Conservation (phyloP, 2,888 invertebrate genomes). For the Nowickia ferox region DNA sequence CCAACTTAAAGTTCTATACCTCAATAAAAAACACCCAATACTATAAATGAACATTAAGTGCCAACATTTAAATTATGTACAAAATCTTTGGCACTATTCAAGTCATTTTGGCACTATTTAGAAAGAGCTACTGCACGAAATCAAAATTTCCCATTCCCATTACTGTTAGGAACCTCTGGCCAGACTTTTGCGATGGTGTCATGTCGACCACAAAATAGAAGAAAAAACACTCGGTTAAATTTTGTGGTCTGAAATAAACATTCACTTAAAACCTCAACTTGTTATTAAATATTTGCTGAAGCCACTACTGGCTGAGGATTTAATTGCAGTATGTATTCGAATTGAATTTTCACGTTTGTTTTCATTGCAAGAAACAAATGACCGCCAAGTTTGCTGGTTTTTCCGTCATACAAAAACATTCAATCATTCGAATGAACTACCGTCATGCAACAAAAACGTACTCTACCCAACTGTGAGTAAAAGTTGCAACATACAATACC, state of each 20-base stretch:
- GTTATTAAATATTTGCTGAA: slow-evolving; percentile 22
- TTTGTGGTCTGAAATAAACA: slow-evolving; percentile 55
- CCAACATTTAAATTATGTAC: too few relatives aligned
- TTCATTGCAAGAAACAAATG: slow-evolving; percentile 39
- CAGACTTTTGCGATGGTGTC: slow-evolving; percentile 5
- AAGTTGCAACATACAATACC: slow-evolving; percentile 58
- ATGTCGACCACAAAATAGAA: neutral
- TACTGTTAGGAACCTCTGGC: slow-evolving; percentile 13
- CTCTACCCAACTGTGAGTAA: slow-evolving; percentile 20
- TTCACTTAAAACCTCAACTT: slow-evolving; percentile 59
- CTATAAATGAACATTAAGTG: too few relatives aligned
- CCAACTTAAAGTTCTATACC: too few relatives aligned
- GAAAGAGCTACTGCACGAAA: too few relatives aligned
- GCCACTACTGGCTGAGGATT: slow-evolving; percentile 35
- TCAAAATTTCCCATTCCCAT: too few relatives aligned
- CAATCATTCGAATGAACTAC: slow-evolving; percentile 45
- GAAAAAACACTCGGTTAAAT: slow-evolving; percentile 10
- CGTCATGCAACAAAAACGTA: slow-evolving; percentile 25
- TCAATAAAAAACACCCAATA: too few relatives aligned
- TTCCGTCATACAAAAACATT: slow-evolving; percentile 43
- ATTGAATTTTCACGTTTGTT: slow-evolving; percentile 37
- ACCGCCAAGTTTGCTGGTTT: slow-evolving; percentile 63
- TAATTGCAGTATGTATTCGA: slow-evolving; percentile 27
- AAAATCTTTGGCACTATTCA: too few relatives aligned
- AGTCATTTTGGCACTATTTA: too few relatives aligned